phyloP scores from a whole-genome alignment of 1,140 invertebrate genomes.

The Philaenus spumarius region DNA sequence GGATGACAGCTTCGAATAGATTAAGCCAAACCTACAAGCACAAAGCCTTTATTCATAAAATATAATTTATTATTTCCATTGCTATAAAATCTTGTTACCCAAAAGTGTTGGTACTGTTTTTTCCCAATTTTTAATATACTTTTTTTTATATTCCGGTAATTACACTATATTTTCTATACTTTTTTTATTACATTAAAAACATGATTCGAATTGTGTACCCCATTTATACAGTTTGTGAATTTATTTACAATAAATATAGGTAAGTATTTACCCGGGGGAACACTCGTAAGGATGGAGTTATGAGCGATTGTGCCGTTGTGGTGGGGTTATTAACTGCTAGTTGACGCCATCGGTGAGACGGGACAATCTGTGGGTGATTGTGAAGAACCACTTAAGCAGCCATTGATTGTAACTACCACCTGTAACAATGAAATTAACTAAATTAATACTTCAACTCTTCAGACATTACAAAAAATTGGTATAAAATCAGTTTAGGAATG shows the following conservation, averaged over 20 bases:
- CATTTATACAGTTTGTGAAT: constrained; percentile 4
- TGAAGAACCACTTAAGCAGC: constrained; percentile 72
- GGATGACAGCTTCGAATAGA: too few species aligned
- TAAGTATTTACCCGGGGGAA: not conserved
- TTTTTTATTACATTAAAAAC: constrained; percentile 15
- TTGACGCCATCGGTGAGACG: constrained; percentile 75
- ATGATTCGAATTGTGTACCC: constrained; percentile 11
- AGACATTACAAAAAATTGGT: too few species aligned
- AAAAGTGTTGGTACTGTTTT: constrained; percentile 3
- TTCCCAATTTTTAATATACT: too few species aligned
- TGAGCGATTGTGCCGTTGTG: constrained; percentile 3
- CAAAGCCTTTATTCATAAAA: constrained; percentile 11
- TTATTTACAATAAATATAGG: constrained; percentile 13
- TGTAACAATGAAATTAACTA: constrained; percentile 3
- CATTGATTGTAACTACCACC: constrained; percentile 82
- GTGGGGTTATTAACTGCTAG: constrained; percentile 66
- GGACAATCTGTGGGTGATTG: constrained; percentile 77
- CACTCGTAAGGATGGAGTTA: constrained; percentile 1
- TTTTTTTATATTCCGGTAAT: too few species aligned
- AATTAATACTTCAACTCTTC: not conserved
- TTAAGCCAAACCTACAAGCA: not conserved
- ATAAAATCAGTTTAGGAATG: too few species aligned
- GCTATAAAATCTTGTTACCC: constrained; percentile 14
- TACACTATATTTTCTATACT: not conserved
- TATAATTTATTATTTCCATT: constrained; percentile 13